Evolutionary conservation across 2,113 vertebrate genomes (phyloP), one percentile per base, ranked within the genome.

Genomic region (Clupea harengus): DNA sequence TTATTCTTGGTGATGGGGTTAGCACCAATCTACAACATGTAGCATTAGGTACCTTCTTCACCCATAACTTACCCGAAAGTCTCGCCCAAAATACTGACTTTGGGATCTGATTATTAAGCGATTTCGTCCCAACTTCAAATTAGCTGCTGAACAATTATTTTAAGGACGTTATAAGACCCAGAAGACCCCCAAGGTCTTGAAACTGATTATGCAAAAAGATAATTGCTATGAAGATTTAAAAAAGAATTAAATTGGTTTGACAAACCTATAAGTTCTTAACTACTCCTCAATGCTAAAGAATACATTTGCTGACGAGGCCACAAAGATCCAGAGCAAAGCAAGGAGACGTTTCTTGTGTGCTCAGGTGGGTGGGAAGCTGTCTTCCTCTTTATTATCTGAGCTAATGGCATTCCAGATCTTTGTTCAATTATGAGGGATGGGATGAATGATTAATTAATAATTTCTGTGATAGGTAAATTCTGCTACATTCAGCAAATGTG

Each of bases 201-300:
- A 95, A 93, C 92, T 91, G 93, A 95, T 95, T 95, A 94, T 94
- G 93, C 93, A 92, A 93, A 92, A 91, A 95, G 94, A 95, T 94
- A 95, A 95, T 95, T 93, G 92, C 93, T 95, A 93, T 95, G 93
- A 95, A 94, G 94, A 95, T 94, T 95, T 95, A 84, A 93, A 95
- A 92, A 93, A 91, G 92, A 93, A 91, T 90, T 89, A 94, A 95
- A 95, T 94, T 93, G 94, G 93, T 95, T 95, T 92, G 93, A 95
- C 92, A 94, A 95, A 96, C 93, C 92, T 92, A 93, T 92, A 93
- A 93, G 93, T 95, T 95, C 92, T 95, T 94, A 95, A 93, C 89
- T 94, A 93, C 93, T 92, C 92, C 92, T 93, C 91, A 86, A 82
- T 90, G 90, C 87, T 90, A 92, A 93, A 94, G 93, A 95, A 95